Evolutionary conservation across 2,113 vertebrate genomes (phyloP), one percentile per base, ranked within the genome.

Genomic region (Sigmodon hispidus): DNA sequence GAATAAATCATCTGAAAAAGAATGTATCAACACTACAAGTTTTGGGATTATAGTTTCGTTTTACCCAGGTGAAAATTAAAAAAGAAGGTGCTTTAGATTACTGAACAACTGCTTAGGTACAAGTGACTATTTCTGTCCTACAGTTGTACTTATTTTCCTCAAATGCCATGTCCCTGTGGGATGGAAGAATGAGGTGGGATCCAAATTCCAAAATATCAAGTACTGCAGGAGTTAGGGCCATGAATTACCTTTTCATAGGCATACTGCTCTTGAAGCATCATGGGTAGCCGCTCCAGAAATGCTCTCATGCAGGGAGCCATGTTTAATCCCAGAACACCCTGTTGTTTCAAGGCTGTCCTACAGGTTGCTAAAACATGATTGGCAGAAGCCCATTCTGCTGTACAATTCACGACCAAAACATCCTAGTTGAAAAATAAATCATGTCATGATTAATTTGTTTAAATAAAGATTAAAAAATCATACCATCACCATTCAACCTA

Each of bases 201-300:
- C 93, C 69, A 84, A 83, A 93, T 72, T 89, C 52, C 34, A 69
- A 90, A 79, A 34, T 31, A 83, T 21, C 21, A 84, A 21, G 43
- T 24, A 93, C 5, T 93, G 50, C 1, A 50, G 63, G 34, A 76
- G 8, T 67, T 22, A 97, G 31, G 24, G 5, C n/a, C 45, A 65
- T 50, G 50, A 59, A 81, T 97, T 96, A 99, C 99, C 99, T 99
- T 99, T 89, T 99, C 99, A 0, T 99, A 99, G 2, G 99, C 98
- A 17, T 99, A 99, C 98, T 99, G 99, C 80, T 99, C 99, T 98
- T 99, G 99, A 97, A 99, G 99, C 99, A 99, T 99, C 76, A 99
- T 89, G 0, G 99, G 99, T 81, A 99, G 98, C 43, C 99, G 98
- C 98, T 99, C 99, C 96, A 99, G 98, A 98, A 99, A 99, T 0